Percentiles rank a stretch among this genome's conserved stretches.
phyloP scores from a whole-genome alignment of 92 coral and sea anemone species.

The Bergia sp. region DNA sequence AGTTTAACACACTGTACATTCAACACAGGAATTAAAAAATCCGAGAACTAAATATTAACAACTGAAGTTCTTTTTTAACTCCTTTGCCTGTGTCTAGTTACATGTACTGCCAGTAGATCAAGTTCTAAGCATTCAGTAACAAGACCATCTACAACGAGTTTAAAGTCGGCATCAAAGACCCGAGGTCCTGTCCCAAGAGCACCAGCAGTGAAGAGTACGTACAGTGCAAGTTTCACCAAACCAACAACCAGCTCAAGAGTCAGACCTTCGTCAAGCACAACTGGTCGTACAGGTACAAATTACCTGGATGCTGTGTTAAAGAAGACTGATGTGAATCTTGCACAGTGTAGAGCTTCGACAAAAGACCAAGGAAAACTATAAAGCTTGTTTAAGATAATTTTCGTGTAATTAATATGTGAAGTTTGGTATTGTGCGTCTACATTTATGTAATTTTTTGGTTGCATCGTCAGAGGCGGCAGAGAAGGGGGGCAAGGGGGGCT shows the following conservation, averaged over 20 bases:
- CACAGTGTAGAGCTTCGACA: background rate
- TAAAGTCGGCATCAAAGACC: constrained; percentile 3
- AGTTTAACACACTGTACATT: no score
- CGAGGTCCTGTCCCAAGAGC: constrained; percentile 37
- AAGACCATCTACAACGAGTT: constrained; percentile 42
- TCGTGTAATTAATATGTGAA: no score
- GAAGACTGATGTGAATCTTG: background rate
- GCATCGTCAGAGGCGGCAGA: no score
- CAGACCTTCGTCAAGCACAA: constrained; percentile 26
- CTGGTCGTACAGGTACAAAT: background rate
- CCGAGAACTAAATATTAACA: no score
- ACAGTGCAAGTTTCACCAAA: constrained; percentile 47
- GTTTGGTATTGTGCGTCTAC: no score
- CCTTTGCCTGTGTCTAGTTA: background rate
- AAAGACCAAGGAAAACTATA: constrained; percentile 14
- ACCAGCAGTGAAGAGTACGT: constrained; percentile 50
- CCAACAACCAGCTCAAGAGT: constrained; percentile 42
- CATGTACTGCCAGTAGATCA: background rate
- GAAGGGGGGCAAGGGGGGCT: no score
- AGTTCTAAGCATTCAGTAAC: constrained; percentile 31
- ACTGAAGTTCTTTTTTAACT: no score
- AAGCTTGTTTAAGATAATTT: background rate
- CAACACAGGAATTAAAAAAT: no score
- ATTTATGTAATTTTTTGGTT: no score
- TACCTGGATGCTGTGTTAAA: constrained; percentile 52